phyloP scores from a whole-genome alignment of 2,888 invertebrate genomes.

The Panopea generosa region DNA sequence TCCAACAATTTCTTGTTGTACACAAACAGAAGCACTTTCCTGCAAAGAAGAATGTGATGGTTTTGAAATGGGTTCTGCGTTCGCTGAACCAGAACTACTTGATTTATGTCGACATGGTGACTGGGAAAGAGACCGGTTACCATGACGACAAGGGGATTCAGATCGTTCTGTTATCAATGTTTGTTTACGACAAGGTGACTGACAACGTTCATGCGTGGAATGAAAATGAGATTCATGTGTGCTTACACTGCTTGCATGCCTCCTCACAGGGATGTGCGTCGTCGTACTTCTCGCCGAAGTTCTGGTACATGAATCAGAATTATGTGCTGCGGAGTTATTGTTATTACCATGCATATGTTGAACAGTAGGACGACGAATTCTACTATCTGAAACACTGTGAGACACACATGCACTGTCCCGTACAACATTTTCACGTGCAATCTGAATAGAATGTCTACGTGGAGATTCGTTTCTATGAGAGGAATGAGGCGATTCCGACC shows the following conservation, averaged over 20 bases:
- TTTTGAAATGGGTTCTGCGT: background rate
- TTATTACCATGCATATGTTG: background rate
- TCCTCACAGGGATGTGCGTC: conserved; percentile 9
- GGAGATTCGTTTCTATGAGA: conserved; percentile 48
- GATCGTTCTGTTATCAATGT: conserved; percentile 28
- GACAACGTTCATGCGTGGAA: conserved; percentile 39
- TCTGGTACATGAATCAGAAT: background rate
- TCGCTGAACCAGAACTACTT: conserved; percentile 1
- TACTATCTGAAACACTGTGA: conserved; percentile 5
- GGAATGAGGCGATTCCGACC: conserved; percentile 29
- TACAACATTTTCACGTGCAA: conserved; percentile 12
- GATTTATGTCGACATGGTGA: conserved; percentile 25
- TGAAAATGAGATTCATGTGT: conserved; percentile 24
- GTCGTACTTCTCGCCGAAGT: background rate
- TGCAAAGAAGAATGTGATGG: conserved; percentile 10
- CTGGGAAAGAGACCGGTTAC: conserved; percentile 41
- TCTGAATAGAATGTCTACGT: conserved; percentile 52
- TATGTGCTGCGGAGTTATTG: conserved; percentile 16
- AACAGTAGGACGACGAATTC: conserved; percentile 4
- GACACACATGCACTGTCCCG: conserved; percentile 11
- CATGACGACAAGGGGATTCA: conserved; percentile 29
- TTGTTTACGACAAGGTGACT: conserved; percentile 29
- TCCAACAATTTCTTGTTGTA: no score
- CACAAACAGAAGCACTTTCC: conserved; percentile 19
- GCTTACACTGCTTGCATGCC: conserved; percentile 40